phyloP scores from a whole-genome alignment of 2,888 invertebrate genomes.

The Unio delphinus region DNA sequence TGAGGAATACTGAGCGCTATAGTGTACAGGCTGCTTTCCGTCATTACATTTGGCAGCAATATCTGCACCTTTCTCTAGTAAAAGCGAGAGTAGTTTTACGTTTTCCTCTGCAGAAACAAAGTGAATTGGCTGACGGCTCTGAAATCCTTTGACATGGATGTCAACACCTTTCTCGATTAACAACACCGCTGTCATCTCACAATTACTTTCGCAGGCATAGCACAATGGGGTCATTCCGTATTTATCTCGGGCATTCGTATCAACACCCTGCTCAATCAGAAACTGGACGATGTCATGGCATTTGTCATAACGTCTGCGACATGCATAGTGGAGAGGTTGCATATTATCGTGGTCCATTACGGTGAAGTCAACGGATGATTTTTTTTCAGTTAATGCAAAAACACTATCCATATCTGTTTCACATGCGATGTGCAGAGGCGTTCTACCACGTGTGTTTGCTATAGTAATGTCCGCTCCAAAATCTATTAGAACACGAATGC shows the following conservation, averaged over 20 bases:
- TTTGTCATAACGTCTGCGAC: slow-evolving; percentile 1
- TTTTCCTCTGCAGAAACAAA: slow-evolving; percentile 4
- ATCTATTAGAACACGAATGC: slow-evolving; percentile 2
- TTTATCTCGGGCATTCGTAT: slow-evolving; percentile 5
- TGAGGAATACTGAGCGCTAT: slow-evolving; percentile 1
- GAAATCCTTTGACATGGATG: background rate
- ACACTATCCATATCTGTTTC: background rate
- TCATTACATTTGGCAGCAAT: slow-evolving; percentile 5
- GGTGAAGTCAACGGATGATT: background rate
- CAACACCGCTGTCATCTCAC: background rate
- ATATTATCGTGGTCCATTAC: slow-evolving; percentile 5
- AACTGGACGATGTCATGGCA: slow-evolving; percentile 3
- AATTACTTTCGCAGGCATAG: slow-evolving; percentile 10
- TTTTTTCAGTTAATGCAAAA: background rate
- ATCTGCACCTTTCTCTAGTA: slow-evolving; percentile 5
- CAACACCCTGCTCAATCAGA: slow-evolving; percentile 7
- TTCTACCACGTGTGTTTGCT: background rate
- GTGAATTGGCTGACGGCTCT: slow-evolving; percentile 8
- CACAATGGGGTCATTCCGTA: slow-evolving; percentile 7
- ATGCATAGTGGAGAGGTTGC: slow-evolving; percentile 11
- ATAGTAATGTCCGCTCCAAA: slow-evolving; percentile 2
- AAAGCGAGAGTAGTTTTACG: slow-evolving; percentile 1
- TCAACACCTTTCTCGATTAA: slow-evolving; percentile 10
- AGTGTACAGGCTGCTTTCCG: slow-evolving; percentile 4
- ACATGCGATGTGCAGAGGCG: slow-evolving; percentile 8